Evolutionary conservation across 2,888 invertebrate species (phyloP).

Genomic region (Poecilus cupreus): DNA sequence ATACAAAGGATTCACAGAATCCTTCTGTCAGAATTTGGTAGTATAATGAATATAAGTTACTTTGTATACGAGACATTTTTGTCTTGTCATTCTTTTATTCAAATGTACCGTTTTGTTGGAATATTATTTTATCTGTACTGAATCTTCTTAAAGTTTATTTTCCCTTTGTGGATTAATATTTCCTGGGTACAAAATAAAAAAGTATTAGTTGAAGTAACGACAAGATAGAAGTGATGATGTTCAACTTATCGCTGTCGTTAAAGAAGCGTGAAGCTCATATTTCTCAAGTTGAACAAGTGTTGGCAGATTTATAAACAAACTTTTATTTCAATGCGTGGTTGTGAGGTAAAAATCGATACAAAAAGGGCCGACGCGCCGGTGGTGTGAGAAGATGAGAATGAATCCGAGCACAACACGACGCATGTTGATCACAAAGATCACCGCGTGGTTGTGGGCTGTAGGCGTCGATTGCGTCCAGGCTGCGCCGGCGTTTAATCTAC

Average conservation of each 20-base stretch:
- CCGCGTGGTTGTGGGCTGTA: not conserved
- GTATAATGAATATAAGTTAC: slow-evolving; percentile 40
- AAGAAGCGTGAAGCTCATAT: not conserved
- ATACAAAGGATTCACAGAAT: slow-evolving; percentile 28
- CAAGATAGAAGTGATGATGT: not conserved
- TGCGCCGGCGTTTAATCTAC: slow-evolving; percentile 55
- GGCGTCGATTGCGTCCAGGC: slow-evolving; percentile 22
- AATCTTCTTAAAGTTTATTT: not conserved
- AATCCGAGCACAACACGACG: not conserved
- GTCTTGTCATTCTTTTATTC: slow-evolving; percentile 40
- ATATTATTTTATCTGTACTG: slow-evolving; percentile 10
- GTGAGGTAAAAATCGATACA: not conserved
- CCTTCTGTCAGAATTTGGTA: slow-evolving; percentile 31
- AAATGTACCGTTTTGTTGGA: slow-evolving; percentile 29
- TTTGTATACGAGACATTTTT: slow-evolving; percentile 29
- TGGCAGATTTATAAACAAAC: slow-evolving; percentile 31
- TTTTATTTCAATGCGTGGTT: slow-evolving; percentile 17
- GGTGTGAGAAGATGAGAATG: slow-evolving; percentile 30
- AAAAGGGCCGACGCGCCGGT: not conserved
- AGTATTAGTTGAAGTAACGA: no score
- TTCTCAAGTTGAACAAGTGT: not conserved
- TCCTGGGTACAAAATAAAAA: no score
- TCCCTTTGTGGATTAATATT: not conserved
- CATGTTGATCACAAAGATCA: not conserved
- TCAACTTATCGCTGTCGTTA: not conserved